Percentiles rank a stretch among this genome's conserved stretches.
Conservation (phyloP, 2,113 vertebrate genomes). For the Mandrillus leucophaeus region DNA sequence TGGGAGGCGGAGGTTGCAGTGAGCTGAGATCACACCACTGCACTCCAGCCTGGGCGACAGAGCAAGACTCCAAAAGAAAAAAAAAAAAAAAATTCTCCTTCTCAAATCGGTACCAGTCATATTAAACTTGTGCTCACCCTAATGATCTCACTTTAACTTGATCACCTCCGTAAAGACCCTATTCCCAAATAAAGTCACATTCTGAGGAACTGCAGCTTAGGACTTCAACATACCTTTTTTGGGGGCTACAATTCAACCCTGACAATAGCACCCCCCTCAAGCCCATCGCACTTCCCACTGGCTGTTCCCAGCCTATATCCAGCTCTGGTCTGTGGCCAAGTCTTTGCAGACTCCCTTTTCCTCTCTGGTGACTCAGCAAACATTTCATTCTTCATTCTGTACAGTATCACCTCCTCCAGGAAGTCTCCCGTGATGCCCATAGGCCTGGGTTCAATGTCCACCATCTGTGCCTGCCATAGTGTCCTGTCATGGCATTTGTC, state of each 20-base stretch:
- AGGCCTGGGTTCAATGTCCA: not conserved
- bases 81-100: too few relatives aligned
- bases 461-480: not conserved
- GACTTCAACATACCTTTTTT: not conserved
- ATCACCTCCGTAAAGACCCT: not conserved
- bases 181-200: not conserved
- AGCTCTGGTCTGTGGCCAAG: fast-evolving
- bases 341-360: not conserved
- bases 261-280: not conserved
- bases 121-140: not conserved
- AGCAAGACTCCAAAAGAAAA: too few relatives aligned
- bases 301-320: not conserved
- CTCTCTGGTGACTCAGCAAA: not conserved
- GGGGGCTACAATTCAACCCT: not conserved
- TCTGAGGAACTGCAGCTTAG: not conserved
- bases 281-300: not conserved
- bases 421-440: not conserved
- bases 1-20: too few relatives aligned
- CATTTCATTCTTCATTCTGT: not conserved
- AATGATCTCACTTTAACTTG: not conserved
- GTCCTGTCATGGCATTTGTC: not conserved
- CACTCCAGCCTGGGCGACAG: too few relatives aligned
- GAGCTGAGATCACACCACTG: too few relatives aligned
- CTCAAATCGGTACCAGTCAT: not conserved
- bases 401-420: not conserved